phyloP scores from a whole-genome alignment of 2,888 invertebrate genomes.

The Barypeithes pellucidus region DNA sequence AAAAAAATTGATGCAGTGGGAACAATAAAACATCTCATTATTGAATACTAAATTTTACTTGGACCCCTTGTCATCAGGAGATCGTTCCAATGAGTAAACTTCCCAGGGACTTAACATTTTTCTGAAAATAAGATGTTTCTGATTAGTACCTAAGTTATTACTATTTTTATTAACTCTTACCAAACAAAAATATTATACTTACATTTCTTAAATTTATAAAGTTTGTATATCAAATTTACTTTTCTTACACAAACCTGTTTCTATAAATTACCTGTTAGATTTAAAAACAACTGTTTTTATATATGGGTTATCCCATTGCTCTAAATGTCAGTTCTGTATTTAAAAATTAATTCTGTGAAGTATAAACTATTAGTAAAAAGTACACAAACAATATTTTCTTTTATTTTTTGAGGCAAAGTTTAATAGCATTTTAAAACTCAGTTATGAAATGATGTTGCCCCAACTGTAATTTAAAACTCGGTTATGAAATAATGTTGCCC shows the following conservation, averaged over 20 bases:
- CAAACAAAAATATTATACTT: constrained; percentile 16
- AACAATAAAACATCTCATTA: constrained; percentile 28
- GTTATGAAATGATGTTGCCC: too few relatives aligned
- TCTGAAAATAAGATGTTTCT: constrained; percentile 32
- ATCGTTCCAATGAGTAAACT: constrained; percentile 33
- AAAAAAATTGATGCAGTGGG: constrained; percentile 12
- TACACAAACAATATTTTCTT: too few relatives aligned
- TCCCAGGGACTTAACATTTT: constrained; percentile 25
- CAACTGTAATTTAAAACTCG: too few relatives aligned
- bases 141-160: constrained; percentile 16
- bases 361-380: too few relatives aligned
- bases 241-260: constrained; percentile 1
- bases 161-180: constrained; percentile 5
- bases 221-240: not conserved
- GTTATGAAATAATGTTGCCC: too few relatives aligned
- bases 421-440: too few relatives aligned
- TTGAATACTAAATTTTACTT: constrained; percentile 15
- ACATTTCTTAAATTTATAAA: constrained; percentile 8
- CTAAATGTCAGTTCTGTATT: too few relatives aligned
- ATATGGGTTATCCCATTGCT: not conserved
- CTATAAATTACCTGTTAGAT: not conserved
- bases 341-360: not conserved
- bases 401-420: too few relatives aligned
- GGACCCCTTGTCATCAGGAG: constrained; percentile 28
- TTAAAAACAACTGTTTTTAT: not conserved